Conservation (phyloP, 1,140 invertebrate genomes). For the Zophobas morio region DNA sequence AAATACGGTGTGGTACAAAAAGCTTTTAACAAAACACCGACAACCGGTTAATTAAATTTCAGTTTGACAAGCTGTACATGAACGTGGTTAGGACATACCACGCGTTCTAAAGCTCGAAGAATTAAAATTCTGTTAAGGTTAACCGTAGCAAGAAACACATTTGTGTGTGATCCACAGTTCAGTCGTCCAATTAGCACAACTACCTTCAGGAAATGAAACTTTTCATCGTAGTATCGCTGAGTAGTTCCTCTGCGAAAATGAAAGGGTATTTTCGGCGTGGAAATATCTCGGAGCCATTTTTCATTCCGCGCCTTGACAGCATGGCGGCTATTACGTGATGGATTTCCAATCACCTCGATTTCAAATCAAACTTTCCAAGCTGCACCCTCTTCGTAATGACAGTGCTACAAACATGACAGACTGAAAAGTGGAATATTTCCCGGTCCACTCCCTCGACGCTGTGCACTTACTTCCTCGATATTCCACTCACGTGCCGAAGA, state of each 20-base stretch:
- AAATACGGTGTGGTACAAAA: no score
- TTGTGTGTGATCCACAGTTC: not conserved
- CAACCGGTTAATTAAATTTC: no score
- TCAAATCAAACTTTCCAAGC: slow-evolving; percentile 58
- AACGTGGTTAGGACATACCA: no score
- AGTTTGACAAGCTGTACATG: no score
- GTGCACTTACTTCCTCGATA: not conserved
- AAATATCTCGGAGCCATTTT: slow-evolving; percentile 51
- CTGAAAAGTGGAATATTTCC: slow-evolving; percentile 47
- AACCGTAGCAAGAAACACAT: no score
- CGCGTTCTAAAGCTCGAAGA: no score
- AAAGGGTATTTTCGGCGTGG: slow-evolving; percentile 45
- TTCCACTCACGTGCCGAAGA: slow-evolving; percentile 21
- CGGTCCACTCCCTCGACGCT: slow-evolving; percentile 23
- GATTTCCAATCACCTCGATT: slow-evolving; percentile 60
- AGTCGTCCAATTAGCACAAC: slow-evolving; percentile 17
- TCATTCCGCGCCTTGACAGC: slow-evolving; percentile 56
- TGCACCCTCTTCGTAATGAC: slow-evolving; percentile 51
- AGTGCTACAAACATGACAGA: slow-evolving; percentile 41
- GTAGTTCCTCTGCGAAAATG: slow-evolving; percentile 22
- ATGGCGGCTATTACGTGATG: slow-evolving; percentile 56
- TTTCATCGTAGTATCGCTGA: slow-evolving; percentile 7
- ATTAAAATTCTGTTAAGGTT: no score
- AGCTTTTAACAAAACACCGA: no score
- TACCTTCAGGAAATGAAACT: slow-evolving; percentile 36